phyloP scores from a whole-genome alignment of 2,113 vertebrate genomes.

The Dipodomys ordii region DNA sequence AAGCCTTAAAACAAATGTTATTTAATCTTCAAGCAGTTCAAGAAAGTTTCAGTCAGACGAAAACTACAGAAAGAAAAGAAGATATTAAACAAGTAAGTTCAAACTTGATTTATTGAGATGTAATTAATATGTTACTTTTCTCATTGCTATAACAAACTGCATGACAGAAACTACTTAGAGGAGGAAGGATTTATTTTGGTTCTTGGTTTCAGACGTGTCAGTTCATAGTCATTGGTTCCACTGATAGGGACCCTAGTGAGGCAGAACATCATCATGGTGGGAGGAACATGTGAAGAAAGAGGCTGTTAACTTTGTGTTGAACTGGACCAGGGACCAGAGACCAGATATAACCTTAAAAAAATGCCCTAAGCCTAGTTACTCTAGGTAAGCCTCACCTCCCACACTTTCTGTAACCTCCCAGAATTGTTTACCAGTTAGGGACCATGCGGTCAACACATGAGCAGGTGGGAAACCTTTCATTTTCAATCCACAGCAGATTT shows the following conservation, averaged over 20 bases:
- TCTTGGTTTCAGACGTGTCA: neutral
- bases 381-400: neutral
- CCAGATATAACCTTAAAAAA: neutral
- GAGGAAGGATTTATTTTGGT: neutral
- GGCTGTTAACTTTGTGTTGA: neutral
- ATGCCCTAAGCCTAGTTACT: no score
- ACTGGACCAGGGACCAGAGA: neutral
- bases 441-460: neutral
- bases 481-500: neutral
- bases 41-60: slow-evolving; percentile 82
- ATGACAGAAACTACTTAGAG: neutral
- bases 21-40: slow-evolving; percentile 90
- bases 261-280: neutral
- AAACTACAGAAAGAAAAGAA: slow-evolving; percentile 60
- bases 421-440: neutral
- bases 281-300: neutral
- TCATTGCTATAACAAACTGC: neutral
- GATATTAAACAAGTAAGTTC: slow-evolving; percentile 78
- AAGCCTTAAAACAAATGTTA: slow-evolving; percentile 90
- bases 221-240: neutral
- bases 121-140: neutral
- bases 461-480: neutral
- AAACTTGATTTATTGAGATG: slow-evolving; percentile 40
- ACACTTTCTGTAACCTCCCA: neutral
- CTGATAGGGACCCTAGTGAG: neutral